These are phyloP conservation scores for Drusus annulatus DNA, from an alignment of 1,140 invertebrate species.

Conservation along the genomic window DNA sequence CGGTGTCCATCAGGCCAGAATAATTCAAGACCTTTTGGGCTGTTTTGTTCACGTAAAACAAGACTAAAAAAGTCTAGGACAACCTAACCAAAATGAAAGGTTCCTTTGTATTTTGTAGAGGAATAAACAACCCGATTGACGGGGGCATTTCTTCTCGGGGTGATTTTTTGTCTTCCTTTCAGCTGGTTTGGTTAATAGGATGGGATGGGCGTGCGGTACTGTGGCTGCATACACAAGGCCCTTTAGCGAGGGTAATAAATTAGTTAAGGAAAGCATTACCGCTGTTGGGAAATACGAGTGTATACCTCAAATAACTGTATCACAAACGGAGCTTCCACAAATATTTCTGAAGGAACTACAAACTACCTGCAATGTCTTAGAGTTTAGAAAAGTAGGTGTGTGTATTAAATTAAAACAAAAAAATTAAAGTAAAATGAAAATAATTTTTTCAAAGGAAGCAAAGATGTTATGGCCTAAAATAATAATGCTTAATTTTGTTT, in stretches of 20 bases:
- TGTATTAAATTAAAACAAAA: too few relatives aligned
- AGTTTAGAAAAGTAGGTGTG: too few relatives aligned
- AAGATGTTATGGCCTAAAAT: too few relatives aligned
- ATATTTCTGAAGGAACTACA: not conserved
- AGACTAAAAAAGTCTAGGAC: not conserved
- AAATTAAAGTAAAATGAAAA: too few relatives aligned
- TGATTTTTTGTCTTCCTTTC: conserved; percentile 6
- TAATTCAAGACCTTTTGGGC: conserved; percentile 28
- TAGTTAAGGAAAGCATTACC: conserved; percentile 44
- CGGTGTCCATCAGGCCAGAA: conserved; percentile 36
- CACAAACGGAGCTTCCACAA: not conserved
- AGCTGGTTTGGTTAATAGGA: not conserved
- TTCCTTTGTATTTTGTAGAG: not conserved
- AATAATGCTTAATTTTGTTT: too few relatives aligned
- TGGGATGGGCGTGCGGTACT: conserved; percentile 11
- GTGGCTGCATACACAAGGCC: conserved; percentile 39
- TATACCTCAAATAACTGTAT: conserved; percentile 35
- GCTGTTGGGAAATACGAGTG: conserved; percentile 27
- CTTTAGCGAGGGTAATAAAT: conserved; percentile 43
- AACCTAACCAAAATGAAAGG: too few relatives aligned
- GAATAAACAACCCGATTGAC: not conserved
- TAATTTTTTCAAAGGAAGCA: too few relatives aligned
- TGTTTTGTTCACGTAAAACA: not conserved
- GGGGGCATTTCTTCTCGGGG: conserved; percentile 6
- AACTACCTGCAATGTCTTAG: too few relatives aligned